phyloP scores from a whole-genome alignment of 1,140 invertebrate species.

The Anastatus disparis region DNA sequence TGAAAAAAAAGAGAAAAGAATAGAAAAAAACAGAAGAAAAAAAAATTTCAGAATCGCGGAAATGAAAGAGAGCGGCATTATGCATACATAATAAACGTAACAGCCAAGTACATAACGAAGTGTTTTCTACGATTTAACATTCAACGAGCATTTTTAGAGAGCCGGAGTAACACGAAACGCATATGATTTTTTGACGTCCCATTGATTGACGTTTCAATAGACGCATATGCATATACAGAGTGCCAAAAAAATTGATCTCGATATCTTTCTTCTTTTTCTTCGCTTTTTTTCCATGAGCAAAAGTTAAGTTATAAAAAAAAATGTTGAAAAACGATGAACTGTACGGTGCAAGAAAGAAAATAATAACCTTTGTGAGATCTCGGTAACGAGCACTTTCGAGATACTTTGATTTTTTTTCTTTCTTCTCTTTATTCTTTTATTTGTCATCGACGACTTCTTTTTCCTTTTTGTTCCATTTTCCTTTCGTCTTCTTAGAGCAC shows the following conservation, averaged over 20 bases:
- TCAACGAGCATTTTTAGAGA: too few relatives aligned
- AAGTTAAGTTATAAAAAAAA: too few relatives aligned
- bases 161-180: conserved; percentile 23
- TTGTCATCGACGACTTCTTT: not conserved
- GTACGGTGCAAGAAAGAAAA: not conserved
- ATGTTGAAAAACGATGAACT: not conserved
- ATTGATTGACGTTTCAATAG: conserved; percentile 29
- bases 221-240: not conserved
- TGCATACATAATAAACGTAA: conserved; percentile 28
- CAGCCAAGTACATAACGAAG: conserved; percentile 37
- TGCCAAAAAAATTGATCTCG: conserved; percentile 1
- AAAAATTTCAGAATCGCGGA: conserved; percentile 29
- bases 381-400: conserved; percentile 5
- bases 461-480: not conserved
- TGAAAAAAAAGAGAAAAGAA: conserved; percentile 40
- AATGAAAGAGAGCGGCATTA: conserved; percentile 39
- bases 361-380: conserved; percentile 15
- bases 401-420: not conserved
- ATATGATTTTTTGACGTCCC: not conserved
- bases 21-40: conserved; percentile 9
- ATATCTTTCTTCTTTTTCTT: not conserved
- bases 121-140: too few relatives aligned
- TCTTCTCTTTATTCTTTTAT: not conserved
- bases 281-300: too few relatives aligned
- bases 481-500: not conserved